Evolutionary conservation across 2,113 vertebrate genomes (phyloP).

Genomic region (Isichthys henryi): DNA sequence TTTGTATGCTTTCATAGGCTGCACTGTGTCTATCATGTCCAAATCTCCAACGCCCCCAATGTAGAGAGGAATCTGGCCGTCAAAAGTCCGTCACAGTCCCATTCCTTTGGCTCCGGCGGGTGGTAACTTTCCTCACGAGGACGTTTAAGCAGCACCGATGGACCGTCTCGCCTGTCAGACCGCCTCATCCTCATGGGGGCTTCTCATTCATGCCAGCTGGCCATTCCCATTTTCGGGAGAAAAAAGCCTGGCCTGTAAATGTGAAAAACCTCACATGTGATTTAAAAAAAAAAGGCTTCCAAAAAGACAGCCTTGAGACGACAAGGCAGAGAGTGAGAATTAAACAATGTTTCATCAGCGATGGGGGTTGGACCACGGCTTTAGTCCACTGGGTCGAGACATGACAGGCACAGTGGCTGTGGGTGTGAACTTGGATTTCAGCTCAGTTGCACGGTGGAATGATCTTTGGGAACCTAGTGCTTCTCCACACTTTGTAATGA

Average conservation of each 20-base stretch:
- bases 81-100: background rate
- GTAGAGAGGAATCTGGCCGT: background rate
- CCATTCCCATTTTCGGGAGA: slow-evolving; percentile 2
- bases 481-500: background rate
- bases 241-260: slow-evolving; percentile 24
- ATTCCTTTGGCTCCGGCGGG: background rate
- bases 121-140: background rate
- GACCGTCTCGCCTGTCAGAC: slow-evolving; percentile 4
- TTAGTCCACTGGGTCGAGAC: background rate
- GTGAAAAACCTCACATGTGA: slow-evolving; percentile 27
- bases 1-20: background rate
- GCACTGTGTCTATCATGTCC: background rate
- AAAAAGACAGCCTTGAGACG: slow-evolving; percentile 25
- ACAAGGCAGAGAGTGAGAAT: slow-evolving; percentile 15
- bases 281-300: slow-evolving; percentile 17
- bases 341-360: slow-evolving; percentile 5
- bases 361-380: background rate
- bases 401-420: background rate
- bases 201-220: slow-evolving; percentile 11
- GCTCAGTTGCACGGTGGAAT: background rate
- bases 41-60: background rate
- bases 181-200: background rate
- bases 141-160: slow-evolving; percentile 13
- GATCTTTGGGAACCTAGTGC: background rate
- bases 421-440: background rate